These are phyloP conservation scores for Drosophila lowei DNA, from an alignment of 1,140 invertebrate genomes.

Conservation along the genomic window DNA sequence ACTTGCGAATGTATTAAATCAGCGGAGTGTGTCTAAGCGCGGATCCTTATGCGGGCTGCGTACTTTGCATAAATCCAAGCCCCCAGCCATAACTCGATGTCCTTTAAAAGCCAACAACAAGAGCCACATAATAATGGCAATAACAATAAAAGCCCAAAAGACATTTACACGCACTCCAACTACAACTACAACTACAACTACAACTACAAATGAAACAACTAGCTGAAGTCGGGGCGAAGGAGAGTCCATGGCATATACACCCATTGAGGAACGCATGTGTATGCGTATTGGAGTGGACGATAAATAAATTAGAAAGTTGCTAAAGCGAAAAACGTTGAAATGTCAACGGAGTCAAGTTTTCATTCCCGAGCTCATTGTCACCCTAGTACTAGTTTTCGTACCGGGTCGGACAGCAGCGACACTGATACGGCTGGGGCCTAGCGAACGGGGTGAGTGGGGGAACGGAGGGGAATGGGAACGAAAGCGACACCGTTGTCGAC, in stretches of 20 bases:
- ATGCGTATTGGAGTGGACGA: conserved; percentile 46
- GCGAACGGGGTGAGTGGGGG: too few relatives aligned
- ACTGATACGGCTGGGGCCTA: conserved; percentile 1
- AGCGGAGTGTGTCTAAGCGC: neutral
- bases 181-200: conserved; percentile 61
- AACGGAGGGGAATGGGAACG: neutral
- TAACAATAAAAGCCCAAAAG: conserved; percentile 54
- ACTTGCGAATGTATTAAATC: conserved; percentile 2
- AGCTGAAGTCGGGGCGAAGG: neutral
- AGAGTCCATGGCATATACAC: too few relatives aligned
- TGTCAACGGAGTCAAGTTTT: conserved; percentile 40
- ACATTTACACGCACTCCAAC: conserved; percentile 73
- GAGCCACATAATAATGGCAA: conserved; percentile 41
- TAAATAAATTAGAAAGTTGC: conserved; percentile 80
- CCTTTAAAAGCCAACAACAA: conserved; percentile 24
- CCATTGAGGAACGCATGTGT: conserved; percentile 13
- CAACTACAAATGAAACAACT: conserved; percentile 46
- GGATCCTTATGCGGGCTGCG: conserved; percentile 11
- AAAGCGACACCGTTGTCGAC: conserved; percentile 39
- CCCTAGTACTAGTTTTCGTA: neutral
- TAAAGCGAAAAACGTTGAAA: conserved; percentile 66
- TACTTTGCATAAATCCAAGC: conserved; percentile 41
- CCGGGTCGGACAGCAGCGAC: conserved; percentile 1
- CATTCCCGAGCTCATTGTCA: conserved; percentile 40
- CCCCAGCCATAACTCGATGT: conserved; percentile 4